Evolutionary conservation across 2,888 invertebrate genomes (phyloP).

Genomic region (Elegia similella): DNA sequence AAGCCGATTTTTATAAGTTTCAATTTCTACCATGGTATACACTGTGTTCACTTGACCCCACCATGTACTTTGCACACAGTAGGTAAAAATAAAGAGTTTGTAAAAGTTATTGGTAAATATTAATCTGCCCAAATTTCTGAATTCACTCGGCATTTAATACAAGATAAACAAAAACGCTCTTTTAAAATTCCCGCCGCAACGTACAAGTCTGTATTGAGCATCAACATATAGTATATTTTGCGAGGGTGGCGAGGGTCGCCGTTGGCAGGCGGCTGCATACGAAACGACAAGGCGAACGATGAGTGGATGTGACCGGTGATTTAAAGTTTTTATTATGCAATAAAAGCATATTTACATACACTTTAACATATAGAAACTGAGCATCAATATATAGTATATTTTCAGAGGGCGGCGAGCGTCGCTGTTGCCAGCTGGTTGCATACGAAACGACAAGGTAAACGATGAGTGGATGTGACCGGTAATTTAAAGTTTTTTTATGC

Average conservation of each 20-base stretch:
- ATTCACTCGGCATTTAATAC: not conserved
- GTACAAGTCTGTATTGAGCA: constrained; percentile 18
- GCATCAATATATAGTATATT: constrained; percentile 48
- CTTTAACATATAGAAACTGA: not conserved
- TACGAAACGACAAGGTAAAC: not conserved
- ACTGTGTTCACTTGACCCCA: too few species aligned
- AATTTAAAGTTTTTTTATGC: not conserved
- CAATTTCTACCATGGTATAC: too few species aligned
- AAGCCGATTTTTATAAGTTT: too few species aligned
- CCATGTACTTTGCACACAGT: too few species aligned
- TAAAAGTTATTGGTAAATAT: too few species aligned
- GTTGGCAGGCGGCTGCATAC: constrained; percentile 56
- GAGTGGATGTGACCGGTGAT: not conserved
- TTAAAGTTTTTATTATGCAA: not conserved
- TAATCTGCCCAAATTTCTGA: too few species aligned
- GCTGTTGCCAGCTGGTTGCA: constrained; percentile 62
- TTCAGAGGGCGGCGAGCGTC: constrained; percentile 50
- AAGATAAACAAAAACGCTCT: constrained; percentile 2
- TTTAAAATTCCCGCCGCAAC: constrained; percentile 1
- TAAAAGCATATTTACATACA: too few species aligned
- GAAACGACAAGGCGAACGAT: not conserved
- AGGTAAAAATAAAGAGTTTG: too few species aligned
- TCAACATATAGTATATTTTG: constrained; percentile 55
- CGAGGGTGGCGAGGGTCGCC: constrained; percentile 47
- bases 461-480: not conserved